A percentile compares a stretch with the other conserved stretches of the same genome.
phyloP scores from a whole-genome alignment of 2,888 invertebrate species.

The Euproctis similis region DNA sequence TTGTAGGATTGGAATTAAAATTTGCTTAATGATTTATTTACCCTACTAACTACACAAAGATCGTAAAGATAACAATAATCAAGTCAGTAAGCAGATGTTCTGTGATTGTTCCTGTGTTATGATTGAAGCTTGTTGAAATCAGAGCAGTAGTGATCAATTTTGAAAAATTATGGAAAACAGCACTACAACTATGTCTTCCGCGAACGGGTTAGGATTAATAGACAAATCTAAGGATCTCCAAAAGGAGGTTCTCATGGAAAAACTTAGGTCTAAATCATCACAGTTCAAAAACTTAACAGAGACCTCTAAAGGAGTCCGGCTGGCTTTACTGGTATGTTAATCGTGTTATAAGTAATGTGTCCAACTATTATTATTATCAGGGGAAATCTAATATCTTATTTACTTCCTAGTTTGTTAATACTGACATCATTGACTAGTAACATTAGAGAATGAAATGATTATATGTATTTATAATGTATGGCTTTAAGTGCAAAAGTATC shows the following conservation, averaged over 20 bases:
- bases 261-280: constrained; percentile 87
- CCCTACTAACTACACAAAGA: no score
- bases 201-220: constrained; percentile 46
- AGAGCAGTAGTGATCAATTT: constrained; percentile 12
- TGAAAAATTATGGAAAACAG: constrained; percentile 54
- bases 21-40: no score
- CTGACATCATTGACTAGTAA: no score
- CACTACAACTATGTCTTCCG: constrained; percentile 43
- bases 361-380: no score
- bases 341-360: no score
- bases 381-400: no score
- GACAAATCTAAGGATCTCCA: constrained; percentile 76
- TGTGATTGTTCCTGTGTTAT: constrained; percentile 31
- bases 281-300: constrained; percentile 89
- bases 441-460: no score
- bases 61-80: no score
- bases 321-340: constrained; percentile 84
- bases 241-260: constrained; percentile 93
- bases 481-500: no score
- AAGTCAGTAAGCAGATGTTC: constrained; percentile 46
- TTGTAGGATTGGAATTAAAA: no score
- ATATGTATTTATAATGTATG: no score
- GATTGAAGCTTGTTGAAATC: constrained; percentile 3
- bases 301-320: constrained; percentile 90
- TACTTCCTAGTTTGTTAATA: no score